A percentile compares a stretch with the other conserved stretches of the same genome.
These are phyloP conservation scores for Callithrix jacchus DNA, from an alignment of 2,113 vertebrate genomes.

Conservation along the genomic window DNA sequence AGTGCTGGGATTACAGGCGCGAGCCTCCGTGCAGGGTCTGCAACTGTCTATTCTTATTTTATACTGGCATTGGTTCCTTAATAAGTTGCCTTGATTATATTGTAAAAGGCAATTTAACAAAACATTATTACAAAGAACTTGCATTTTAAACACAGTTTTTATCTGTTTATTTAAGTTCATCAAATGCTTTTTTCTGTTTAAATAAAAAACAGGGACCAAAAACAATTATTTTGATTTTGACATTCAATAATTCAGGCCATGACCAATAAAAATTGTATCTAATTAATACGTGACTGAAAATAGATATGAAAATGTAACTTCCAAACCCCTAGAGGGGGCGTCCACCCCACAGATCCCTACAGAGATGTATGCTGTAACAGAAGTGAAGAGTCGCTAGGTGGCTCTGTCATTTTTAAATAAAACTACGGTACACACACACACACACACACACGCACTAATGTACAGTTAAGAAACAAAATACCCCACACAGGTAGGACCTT, in stretches of 20 bases:
- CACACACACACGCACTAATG: too few relatives aligned
- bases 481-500: background rate
- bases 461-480: background rate
- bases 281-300: background rate
- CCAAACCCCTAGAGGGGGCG: background rate
- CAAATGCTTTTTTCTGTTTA: background rate
- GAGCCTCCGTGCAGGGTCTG: too few relatives aligned
- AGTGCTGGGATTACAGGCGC: too few relatives aligned
- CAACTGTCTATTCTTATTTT: background rate
- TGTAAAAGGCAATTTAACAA: slow-evolving; percentile 10
- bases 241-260: background rate
- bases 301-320: background rate
- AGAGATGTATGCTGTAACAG: background rate
- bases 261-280: background rate
- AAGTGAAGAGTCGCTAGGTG: slow-evolving; percentile 79
- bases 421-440: background rate
- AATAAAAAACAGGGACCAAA: background rate
- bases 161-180: background rate
- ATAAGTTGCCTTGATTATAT: background rate
- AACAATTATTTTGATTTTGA: slow-evolving; percentile 3
- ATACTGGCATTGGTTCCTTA: background rate
- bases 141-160: background rate
- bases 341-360: background rate
- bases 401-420: slow-evolving; percentile 79
- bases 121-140: background rate